Evolutionary conservation across 2,888 invertebrate species (phyloP), one percentile per base, ranked within the genome.

Genomic region (Antheraea yamamai): DNA sequence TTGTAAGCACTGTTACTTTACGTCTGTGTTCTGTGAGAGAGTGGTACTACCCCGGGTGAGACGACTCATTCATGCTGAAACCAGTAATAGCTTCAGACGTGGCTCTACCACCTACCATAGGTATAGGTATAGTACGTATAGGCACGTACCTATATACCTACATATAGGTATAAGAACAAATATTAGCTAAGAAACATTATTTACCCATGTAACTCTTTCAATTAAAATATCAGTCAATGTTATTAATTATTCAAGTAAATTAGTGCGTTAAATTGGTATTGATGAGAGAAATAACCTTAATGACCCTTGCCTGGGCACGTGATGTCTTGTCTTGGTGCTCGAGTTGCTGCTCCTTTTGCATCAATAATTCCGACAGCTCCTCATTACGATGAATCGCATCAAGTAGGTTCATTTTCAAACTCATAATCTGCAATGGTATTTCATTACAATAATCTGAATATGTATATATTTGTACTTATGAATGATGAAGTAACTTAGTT

Each of bases 241-340:
- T 52, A 52, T 18, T 52, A 4, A 58, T 58, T n/a, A 20, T 61
- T 23, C 23, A 61, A 26, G 26, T 4, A 30, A 26, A 26, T 16
- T 66, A 20, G 30, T 16, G 20, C n/a, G 61, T 61, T 6, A 61
- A 61, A 12, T 30, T 66, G 64, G 30, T 66, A 66, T 66, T 61
- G 20, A 61, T 66, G 64, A 66, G 30, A 30, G 26, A 66, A 26
- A 39, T 88, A 81, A 95, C 95, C 91, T 96, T 96, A 80, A 96
- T 91, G 81, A 96, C 92, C 85, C 95, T 96, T 88, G 95, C 95
- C 93, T 96, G 96, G 82, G 96, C 95, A 81, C 94, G 95, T 86
- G 96, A 94, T 76, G 96, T 95, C 75, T 95, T 95, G 77, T 95
- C 95, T 81, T 96, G 96, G 74, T 95, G 95, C 74, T 96, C 96